A percentile compares a stretch with the other conserved stretches of the same genome.
These are phyloP conservation scores for Yponomeuta sedellus DNA, from an alignment of 2,888 invertebrate genomes.

Conservation along the genomic window DNA sequence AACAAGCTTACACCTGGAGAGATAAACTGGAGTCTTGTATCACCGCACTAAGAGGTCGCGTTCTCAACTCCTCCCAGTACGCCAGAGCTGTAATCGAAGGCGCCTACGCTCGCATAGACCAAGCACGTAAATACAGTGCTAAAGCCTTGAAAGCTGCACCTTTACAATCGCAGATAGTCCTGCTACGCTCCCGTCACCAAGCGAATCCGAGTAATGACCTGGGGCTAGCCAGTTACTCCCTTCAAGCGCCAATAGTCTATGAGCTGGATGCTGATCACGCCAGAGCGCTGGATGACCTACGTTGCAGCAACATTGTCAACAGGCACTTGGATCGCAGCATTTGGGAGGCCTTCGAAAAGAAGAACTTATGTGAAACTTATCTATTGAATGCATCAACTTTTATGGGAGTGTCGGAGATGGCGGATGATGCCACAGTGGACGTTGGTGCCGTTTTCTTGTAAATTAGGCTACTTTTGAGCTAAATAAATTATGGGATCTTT, in stretches of 20 bases:
- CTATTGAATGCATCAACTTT: constrained; percentile 5
- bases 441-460: not conserved
- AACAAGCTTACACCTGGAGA: constrained; percentile 27
- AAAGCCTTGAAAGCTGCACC: constrained; percentile 17
- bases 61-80: constrained; percentile 41
- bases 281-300: constrained; percentile 29
- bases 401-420: not conserved
- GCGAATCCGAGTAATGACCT: constrained; percentile 6
- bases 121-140: constrained; percentile 26
- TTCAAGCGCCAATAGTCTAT: constrained; percentile 29
- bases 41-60: constrained; percentile 30
- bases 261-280: constrained; percentile 32
- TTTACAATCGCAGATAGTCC: constrained; percentile 35
- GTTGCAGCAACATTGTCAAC: constrained; percentile 40
- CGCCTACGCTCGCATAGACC: constrained; percentile 32
- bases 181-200: constrained; percentile 28
- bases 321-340: constrained; percentile 33
- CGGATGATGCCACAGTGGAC: not conserved
- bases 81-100: constrained; percentile 33
- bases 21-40: constrained; percentile 32
- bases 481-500: not conserved
- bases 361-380: constrained; percentile 21
- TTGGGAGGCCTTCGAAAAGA: constrained; percentile 23
- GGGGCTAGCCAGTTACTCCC: constrained; percentile 31
- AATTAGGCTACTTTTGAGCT: not conserved